Base-by-base conservation (phyloP, 2,888 invertebrate species). In the Spilosoma lubricipeda region DNA sequence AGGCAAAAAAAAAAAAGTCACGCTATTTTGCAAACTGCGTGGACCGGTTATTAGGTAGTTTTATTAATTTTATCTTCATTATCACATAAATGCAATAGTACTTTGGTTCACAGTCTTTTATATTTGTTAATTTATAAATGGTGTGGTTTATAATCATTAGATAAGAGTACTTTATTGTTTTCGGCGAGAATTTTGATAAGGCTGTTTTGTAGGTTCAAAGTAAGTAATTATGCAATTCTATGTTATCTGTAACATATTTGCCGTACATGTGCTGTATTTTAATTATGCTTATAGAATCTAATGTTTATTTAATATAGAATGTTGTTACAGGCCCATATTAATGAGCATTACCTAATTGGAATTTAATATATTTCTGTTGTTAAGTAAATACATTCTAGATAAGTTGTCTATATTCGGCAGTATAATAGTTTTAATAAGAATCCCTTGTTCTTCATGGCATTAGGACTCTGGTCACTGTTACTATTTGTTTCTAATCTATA, bases 211-310 rank as follows among this genome's bases (percentile, higher is more conserved):
- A 80, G 71, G 86, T 86, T 82, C 81, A 89, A 87, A 87, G 88
- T 88, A 86, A 89, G 88, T 88, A 81, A 86, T 88, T 89, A 88
- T 86, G 85, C 84, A 86, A 89, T 78, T 79, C 59, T 73, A 42
- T 77, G 74, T 76, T 80, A 85, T 82, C 78, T 76, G 64, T 80
- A 80, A 30, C 74, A 75, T 74, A 71, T 71, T 77, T 73, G 56
- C 70, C 71, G 67, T 72, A 70, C 73, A 78, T 82, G 83, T 79
- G 81, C 67, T 45, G 65, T 72, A 8, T 67, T 33, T 33, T 36
- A 56, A 69, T 15, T 7, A 56, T 33, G 42, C 7, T 20, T 59
- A 30, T 1, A 20, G 27, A 52, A 30, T 52, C 5, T 48, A 23
- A 27, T 30, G 13, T 48, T 30, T 48, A 27, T 30, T 27, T 11